Base-by-base conservation (phyloP, 2,113 vertebrate species). In the Stegastes partitus region DNA sequence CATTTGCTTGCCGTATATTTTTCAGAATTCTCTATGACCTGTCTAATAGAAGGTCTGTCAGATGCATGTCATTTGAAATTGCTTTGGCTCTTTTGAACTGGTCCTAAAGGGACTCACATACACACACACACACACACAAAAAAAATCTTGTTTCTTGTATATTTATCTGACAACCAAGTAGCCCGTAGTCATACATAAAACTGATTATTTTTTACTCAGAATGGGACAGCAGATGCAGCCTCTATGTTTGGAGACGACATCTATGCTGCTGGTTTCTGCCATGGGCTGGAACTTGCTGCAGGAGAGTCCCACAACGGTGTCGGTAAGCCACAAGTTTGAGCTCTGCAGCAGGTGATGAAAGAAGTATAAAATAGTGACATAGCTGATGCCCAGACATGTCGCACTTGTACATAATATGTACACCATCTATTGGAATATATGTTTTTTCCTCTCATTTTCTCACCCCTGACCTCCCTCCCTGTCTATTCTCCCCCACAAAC, bases 191-290 rank as follows among this genome's bases (percentile, higher is more conserved):
- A 15, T 53, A 39, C 31, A 34, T 9, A 37, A 54, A 39, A 14
- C 34, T 26, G 23, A 22, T 25, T 55, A 22, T 66, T 16, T 74
- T 57, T 63, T 69, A 61, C 25, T 74, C 80, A 95, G 95, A 95
- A 94, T 21, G 95, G 95, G 18, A 94, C 92, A 9, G 95, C 93
- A n/a, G 94, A 95, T 25, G 95, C 95, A 21, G 92, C 93, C 28
- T 86, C 94, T 75, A 94, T 95, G 93, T 92, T 81, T 71, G 92
- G 91, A 5, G 94, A 95, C 59, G 95, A 95, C 81, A 86, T 95
- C 68, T 95, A 95, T 26, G 93, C 94, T 2, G 95, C 94, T 0
- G 94, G 94, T 15, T 67, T 94, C 49, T 95, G 95, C 77, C 90
- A 94, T 3, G 94, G 94, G n/a, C 89, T 95, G 65, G 94, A 95